Evolutionary conservation across 2,797 vertebrate species (phyloP).

Genomic region (Novumbra hubbsi): DNA sequence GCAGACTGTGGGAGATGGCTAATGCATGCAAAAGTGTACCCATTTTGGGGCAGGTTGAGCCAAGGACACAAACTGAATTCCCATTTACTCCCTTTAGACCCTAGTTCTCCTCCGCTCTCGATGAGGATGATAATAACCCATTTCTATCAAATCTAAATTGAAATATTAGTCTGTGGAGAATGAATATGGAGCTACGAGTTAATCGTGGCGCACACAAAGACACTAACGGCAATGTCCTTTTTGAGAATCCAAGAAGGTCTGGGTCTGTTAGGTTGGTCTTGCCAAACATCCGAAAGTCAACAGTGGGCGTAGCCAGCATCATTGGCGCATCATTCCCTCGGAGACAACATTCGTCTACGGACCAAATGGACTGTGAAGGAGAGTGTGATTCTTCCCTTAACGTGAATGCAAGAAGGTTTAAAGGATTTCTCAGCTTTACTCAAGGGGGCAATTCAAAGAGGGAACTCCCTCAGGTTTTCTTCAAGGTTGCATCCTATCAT

Average conservation of each 20-base stretch:
- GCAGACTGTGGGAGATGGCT: conserved; percentile 72
- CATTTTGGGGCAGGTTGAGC: conserved; percentile 71
- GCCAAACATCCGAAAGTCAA: not conserved
- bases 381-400: conserved; percentile 39
- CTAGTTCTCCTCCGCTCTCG: not conserved
- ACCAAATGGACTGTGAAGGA: conserved; percentile 44
- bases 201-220: not conserved
- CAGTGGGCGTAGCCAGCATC: not conserved
- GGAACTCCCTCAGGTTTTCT: conserved; percentile 46
- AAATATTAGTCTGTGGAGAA: not conserved
- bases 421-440: conserved; percentile 59
- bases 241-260: not conserved
- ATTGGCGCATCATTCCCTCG: conserved; percentile 16
- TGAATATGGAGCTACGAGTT: not conserved
- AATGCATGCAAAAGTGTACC: conserved; percentile 79
- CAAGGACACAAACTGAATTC: conserved; percentile 64
- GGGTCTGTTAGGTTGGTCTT: not conserved
- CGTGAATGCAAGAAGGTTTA: not conserved
- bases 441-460: conserved; percentile 65
- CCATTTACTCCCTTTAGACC: not conserved
- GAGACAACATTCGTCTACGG: conserved; percentile 35
- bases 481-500: conserved; percentile 70
- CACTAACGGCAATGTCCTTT: not conserved
- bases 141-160: not conserved
- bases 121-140: not conserved